Evolutionary conservation across 2,113 vertebrate species (phyloP), one percentile per base, ranked within the genome.

Genomic region (Caracal caracal): DNA sequence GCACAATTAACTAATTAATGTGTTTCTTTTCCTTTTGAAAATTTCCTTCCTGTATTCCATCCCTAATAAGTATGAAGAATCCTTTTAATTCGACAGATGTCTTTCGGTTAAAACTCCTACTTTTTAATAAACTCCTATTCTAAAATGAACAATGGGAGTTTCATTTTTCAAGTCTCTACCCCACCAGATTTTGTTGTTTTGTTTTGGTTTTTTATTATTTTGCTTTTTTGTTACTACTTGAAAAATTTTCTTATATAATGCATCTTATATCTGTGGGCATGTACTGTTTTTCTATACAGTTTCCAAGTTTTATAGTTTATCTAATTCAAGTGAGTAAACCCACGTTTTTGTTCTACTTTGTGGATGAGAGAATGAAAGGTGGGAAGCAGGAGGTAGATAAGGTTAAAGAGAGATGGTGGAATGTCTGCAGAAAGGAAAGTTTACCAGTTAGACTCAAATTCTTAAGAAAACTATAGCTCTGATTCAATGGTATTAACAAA

Each of bases 11-110:
- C 35, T 83, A 84, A 79, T 82, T 63, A 49, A 61, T 43, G 15
- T 85, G 19, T 86, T 88, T 40, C 12, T 96, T 96, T 76, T 92
- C 82, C 49, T 20, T 91, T 95, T 96, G 7, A 84, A 81, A 94
- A 66, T 49, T 66, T 93, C 28, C 17, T 47, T 66, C 40, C 53
- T 70, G 61, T 88, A 53, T 85, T 24, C 70, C 40, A 91, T 83
- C 94, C 33, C 33, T 90, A 73, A 43, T 94, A 24, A 83, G 3
- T 22, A 51, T 96, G 40, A 94, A 95, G 63, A 94, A 73, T 85
- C 61, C 12, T 73, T 94, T 93, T 68, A 83, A 94, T 94, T 92
- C 37, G 82, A 12, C 26, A 20, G 10, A 71, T 56, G 33, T 22
- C 40, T 88, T 96, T 95, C 20, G 40, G 28, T 47, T 91, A 59